These are phyloP conservation scores for Caenorhabditis angaria DNA, from an alignment of 2,888 invertebrate species.

Conservation along the genomic window DNA sequence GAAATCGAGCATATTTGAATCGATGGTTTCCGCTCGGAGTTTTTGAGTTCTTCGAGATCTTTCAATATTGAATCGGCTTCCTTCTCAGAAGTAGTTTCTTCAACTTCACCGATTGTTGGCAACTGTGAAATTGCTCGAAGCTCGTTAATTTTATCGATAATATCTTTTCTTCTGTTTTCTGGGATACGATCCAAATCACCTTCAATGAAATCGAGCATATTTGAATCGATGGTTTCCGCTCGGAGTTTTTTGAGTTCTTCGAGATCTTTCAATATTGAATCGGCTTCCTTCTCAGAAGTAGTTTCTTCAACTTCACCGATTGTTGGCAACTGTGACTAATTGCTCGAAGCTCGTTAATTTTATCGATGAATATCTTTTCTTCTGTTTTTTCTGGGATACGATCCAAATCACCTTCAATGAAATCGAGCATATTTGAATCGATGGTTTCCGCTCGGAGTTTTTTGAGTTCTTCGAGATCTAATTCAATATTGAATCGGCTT, in stretches of 20 bases:
- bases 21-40: conserved; percentile 14
- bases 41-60: conserved; percentile 1
- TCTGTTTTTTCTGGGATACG: conserved; percentile 20
- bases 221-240: conserved; percentile 12
- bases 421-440: conserved; percentile 15
- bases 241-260: conserved; percentile 16
- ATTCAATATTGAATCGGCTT: background rate
- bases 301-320: too few relatives aligned
- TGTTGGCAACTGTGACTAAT: too few relatives aligned
- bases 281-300: conserved; percentile 6
- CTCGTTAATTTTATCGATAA: conserved; percentile 19
- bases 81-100: conserved; percentile 7
- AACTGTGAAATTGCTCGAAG: too few relatives aligned
- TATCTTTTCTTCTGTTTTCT: conserved; percentile 1
- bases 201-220: conserved; percentile 16
- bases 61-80: conserved; percentile 1
- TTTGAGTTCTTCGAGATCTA: conserved; percentile 10
- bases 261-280: conserved; percentile 5
- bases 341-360: conserved; percentile 33
- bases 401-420: conserved; percentile 14
- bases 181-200: conserved; percentile 10
- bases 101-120: too few relatives aligned
- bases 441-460: conserved; percentile 16
- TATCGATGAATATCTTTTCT: conserved; percentile 32
- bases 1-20: conserved; percentile 12